A percentile compares a stretch with the other conserved stretches of the same genome.
phyloP scores from a whole-genome alignment of 1,140 invertebrate genomes.

The Hesperophylax magnus region DNA sequence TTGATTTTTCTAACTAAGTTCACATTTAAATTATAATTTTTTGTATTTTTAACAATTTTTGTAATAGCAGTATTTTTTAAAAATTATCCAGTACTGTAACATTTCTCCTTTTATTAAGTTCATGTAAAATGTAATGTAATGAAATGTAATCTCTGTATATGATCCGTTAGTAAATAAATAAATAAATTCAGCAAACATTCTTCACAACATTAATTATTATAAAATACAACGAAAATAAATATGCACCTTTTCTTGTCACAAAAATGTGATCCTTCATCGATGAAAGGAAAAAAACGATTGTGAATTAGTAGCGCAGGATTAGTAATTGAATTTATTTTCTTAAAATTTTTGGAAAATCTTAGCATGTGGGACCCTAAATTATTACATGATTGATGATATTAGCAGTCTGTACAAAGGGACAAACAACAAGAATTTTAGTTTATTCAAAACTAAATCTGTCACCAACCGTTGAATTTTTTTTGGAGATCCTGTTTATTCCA shows the following conservation, averaged over 20 bases:
- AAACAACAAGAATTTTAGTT: neutral
- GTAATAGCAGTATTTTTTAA: too few species aligned
- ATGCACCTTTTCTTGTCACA: neutral
- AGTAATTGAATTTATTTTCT: neutral
- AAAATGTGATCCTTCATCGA: neutral
- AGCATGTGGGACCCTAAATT: too few species aligned
- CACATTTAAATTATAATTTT: too few species aligned
- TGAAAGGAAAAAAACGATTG: neutral
- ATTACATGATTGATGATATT: conserved; percentile 18
- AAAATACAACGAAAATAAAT: neutral
- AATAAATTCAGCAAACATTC: too few species aligned
- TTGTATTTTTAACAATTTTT: too few species aligned
- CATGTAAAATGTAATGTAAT: too few species aligned
- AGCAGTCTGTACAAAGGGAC: neutral
- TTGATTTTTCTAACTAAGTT: neutral
- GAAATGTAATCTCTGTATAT: too few species aligned
- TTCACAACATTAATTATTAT: too few species aligned
- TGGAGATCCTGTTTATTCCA: conserved; percentile 5
- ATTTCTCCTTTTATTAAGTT: too few species aligned
- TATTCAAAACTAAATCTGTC: neutral
- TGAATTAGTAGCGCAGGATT: neutral
- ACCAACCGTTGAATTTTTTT: neutral
- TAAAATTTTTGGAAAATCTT: too few species aligned
- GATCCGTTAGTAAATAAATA: too few species aligned
- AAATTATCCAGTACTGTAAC: too few species aligned